Conservation (phyloP, 2,888 invertebrate species). For the Philhelius pedissequus region DNA sequence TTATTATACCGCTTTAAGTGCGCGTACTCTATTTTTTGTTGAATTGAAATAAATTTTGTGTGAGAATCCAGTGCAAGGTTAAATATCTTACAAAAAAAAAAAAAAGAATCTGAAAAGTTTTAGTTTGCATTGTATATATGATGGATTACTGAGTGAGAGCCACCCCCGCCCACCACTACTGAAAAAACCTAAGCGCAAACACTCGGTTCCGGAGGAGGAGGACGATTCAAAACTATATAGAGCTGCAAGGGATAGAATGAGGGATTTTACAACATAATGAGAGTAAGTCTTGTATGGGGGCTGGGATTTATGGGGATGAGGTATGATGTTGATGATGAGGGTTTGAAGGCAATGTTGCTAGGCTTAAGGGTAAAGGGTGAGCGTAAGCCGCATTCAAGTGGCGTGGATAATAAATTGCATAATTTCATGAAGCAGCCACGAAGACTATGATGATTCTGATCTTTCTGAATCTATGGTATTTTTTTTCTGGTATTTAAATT, state of each 20-base stretch:
- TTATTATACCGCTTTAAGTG: conserved; percentile 46
- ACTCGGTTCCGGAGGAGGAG: conserved; percentile 12
- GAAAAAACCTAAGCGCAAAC: conserved; percentile 21
- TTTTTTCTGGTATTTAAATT: background rate
- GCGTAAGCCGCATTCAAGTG: conserved; percentile 40
- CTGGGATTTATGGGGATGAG: conserved; percentile 1
- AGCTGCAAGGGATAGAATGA: conserved; percentile 64
- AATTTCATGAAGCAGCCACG: conserved; percentile 29
- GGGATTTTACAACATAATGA: conserved; percentile 67
- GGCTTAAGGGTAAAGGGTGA: background rate
- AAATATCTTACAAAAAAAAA: conserved; percentile 38
- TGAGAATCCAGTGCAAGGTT: conserved; percentile 65
- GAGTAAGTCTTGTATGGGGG: conserved; percentile 52
- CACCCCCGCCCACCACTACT: background rate
- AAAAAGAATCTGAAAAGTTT: conserved; percentile 9
- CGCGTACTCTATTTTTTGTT: conserved; percentile 47
- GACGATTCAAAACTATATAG: conserved; percentile 44
- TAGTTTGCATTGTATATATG: conserved; percentile 57
- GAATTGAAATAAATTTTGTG: conserved; percentile 63
- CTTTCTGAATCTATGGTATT: background rate
- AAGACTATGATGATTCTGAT: conserved; percentile 26
- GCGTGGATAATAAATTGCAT: conserved; percentile 64
- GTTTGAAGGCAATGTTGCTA: background rate
- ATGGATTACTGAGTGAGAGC: conserved; percentile 60
- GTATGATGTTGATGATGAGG: background rate